Evolutionary conservation across 2,113 vertebrate genomes (phyloP).

Genomic region (Odocoileus hemionus): DNA sequence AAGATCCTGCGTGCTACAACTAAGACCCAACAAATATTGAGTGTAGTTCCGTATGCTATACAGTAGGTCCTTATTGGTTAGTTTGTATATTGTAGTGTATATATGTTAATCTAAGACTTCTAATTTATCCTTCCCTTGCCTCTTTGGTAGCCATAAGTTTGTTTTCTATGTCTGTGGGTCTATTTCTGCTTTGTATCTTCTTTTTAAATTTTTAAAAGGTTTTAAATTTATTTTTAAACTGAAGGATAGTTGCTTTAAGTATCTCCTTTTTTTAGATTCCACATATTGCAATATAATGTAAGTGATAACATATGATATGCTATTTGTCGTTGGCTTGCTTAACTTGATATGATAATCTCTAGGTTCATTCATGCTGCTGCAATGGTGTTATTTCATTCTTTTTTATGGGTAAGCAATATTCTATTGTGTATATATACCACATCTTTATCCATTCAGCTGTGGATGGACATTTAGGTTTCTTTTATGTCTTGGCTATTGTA

Average conservation of each 20-base stretch:
- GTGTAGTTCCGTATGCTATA: not conserved
- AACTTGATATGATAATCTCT: not conserved
- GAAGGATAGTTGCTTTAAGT: not conserved
- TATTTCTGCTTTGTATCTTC: not conserved
- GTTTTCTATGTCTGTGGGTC: not conserved
- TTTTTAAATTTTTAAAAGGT: not conserved
- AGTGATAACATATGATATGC: not conserved
- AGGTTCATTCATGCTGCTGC: not conserved
- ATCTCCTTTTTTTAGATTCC: not conserved
- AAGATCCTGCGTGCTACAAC: not conserved
- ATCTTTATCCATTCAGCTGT: not conserved
- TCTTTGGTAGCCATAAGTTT: not conserved
- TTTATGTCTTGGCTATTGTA: not conserved
- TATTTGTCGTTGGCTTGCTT: not conserved
- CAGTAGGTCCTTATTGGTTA: not conserved
- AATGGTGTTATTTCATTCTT: not conserved
- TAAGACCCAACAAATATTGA: not conserved
- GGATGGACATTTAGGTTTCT: not conserved
- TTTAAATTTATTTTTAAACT: not conserved
- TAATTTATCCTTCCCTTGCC: not conserved
- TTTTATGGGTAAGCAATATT: not conserved
- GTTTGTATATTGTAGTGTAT: not conserved
- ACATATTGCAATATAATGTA: not conserved
- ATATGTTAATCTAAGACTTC: not conserved
- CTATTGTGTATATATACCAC: not conserved